A percentile compares a stretch with the other conserved stretches of the same genome.
These are phyloP conservation scores for Chymomyza caudatula DNA, from an alignment of 2,888 invertebrate genomes.

Conservation along the genomic window DNA sequence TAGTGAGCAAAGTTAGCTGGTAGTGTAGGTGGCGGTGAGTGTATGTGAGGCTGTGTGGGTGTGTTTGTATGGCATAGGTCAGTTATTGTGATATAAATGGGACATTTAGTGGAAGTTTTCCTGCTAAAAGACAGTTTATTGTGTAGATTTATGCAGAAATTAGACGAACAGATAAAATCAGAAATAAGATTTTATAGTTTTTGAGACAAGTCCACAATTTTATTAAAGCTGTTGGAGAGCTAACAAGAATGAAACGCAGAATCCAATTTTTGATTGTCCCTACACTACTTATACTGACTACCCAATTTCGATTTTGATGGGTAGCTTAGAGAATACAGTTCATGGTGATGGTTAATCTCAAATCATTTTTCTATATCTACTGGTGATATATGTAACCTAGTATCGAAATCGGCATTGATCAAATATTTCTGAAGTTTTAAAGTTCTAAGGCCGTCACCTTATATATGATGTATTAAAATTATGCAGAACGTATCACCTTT, in stretches of 20 bases:
- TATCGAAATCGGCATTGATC: no score
- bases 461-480: no score
- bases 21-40: not conserved
- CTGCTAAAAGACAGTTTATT: not conserved
- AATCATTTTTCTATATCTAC: no score
- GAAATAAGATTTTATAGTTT: not conserved
- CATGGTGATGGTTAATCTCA: no score
- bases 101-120: not conserved
- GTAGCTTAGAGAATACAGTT: no score
- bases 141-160: not conserved
- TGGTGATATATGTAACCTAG: no score
- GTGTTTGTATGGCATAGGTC: not conserved
- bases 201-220: not conserved
- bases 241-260: not conserved
- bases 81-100: not conserved
- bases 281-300: no score
- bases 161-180: not conserved
- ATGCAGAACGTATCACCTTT: no score
- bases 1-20: conserved; percentile 8
- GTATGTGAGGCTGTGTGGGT: conserved; percentile 6
- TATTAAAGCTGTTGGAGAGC: not conserved
- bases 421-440: no score
- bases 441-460: no score
- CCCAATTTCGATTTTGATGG: no score
- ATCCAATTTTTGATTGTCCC: no score